These are phyloP conservation scores for Acrossocheilus wenchowensis DNA, from an alignment of 2,797 vertebrate genomes.

Conservation along the genomic window DNA sequence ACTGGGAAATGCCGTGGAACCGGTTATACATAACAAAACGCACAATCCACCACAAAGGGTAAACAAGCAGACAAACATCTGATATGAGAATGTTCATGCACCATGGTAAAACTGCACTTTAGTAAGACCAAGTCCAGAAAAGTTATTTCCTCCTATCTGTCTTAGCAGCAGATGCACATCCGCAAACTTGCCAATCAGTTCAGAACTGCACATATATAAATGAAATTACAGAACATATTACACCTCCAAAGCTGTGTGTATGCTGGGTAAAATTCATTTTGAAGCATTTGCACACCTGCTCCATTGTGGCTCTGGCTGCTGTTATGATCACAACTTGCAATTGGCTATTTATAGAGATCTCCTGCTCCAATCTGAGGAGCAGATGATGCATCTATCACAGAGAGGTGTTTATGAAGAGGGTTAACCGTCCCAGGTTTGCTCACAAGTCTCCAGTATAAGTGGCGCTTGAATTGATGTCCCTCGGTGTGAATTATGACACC, in stretches of 20 bases:
- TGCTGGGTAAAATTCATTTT: constrained; percentile 57
- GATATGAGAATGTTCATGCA: not conserved
- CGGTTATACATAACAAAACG: constrained; percentile 15
- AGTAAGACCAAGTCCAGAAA: not conserved
- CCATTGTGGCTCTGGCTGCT: constrained; percentile 53
- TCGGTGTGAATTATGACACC: constrained; percentile 26
- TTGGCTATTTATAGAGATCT: constrained; percentile 59
- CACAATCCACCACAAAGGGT: not conserved
- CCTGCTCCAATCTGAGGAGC: constrained; percentile 54
- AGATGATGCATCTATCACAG: constrained; percentile 61
- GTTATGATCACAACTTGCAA: constrained; percentile 57
- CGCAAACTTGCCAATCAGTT: constrained; percentile 54
- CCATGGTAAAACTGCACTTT: not conserved
- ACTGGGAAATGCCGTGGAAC: constrained; percentile 32
- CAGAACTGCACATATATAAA: constrained; percentile 59
- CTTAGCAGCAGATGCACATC: constrained; percentile 29
- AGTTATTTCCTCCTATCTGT: constrained; percentile 37
- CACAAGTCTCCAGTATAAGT: constrained; percentile 36
- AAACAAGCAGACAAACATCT: not conserved
- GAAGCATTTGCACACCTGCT: constrained; percentile 62
- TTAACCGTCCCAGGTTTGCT: constrained; percentile 28
- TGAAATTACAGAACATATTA: constrained; percentile 59
- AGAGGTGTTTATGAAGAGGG: constrained; percentile 40
- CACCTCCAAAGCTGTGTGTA: constrained; percentile 47
- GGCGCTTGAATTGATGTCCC: constrained; percentile 36